Base-by-base conservation (phyloP, 2,888 invertebrate genomes). In the Tribolium freemani region DNA sequence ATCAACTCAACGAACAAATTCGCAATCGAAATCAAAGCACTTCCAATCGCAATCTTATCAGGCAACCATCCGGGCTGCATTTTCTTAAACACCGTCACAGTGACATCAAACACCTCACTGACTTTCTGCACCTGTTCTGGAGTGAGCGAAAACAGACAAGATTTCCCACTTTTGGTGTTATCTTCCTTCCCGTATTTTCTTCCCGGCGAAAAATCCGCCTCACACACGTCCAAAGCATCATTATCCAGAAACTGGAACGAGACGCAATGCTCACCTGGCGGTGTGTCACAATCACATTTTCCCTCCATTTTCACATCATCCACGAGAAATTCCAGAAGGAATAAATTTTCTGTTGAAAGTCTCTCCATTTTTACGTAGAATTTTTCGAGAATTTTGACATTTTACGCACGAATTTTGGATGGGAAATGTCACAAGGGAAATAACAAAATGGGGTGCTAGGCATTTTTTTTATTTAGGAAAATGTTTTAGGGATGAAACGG, bases 101-200 rank as follows among this genome's bases (percentile, higher is more conserved):
- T 87, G 1, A 92, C 82, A 0, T 90, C 90, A 78, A 91, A 92
- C 53, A 87, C 87, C 67, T 84, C 84, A 80, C 89, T 84, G 0
- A 90, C 90, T 50, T 87, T 84, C n/a, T 81, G 80, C 0, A 91
- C 89, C 30, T 90, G 89, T 5, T 82, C 77, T 50, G 89, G 87
- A 21, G 90, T 89, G 2, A 92, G 83, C 0, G 91, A 91, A 80
- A 92, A 92, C n/a, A 92, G 85, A 77, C 92, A 92, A 0, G 92
- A 92, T 83, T 92, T 92, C 21, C 92, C 92, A 76, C 88, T 91
- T 80, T 90, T 90, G 69, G 91, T 89, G 0, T 87, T 84, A 3
- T 75, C 79, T 8, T 38, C 88, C 87, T 1, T 46, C 48, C 78
- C 73, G 71, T 78, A 76, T 57, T 68, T 84, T 72, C 70, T 78